A percentile compares a stretch with the other conserved stretches of the same genome.
Conservation (phyloP, 2,797 vertebrate species). For the Coregonus suidteri region DNA sequence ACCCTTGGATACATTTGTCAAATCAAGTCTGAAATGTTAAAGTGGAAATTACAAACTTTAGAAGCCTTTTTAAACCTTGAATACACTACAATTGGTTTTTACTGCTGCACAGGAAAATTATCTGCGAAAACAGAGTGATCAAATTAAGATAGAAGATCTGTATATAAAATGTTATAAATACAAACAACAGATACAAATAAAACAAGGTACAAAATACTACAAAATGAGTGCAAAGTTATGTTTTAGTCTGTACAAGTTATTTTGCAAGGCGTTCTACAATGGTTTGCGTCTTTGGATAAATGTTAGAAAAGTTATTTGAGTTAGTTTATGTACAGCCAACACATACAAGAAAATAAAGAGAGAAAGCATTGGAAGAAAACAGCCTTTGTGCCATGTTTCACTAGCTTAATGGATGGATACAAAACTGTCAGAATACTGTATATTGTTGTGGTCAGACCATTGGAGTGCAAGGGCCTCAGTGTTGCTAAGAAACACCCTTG, state of each 20-base stretch:
- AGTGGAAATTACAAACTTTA: too few relatives aligned
- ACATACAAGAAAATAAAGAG: conserved; percentile 36
- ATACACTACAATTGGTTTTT: too few relatives aligned
- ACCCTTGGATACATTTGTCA: too few relatives aligned
- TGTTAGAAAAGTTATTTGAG: conserved; percentile 46
- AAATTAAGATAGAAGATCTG: neutral
- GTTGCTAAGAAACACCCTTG: conserved; percentile 69
- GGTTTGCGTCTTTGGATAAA: conserved; percentile 43
- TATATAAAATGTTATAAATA: conserved; percentile 16
- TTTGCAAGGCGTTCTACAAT: conserved; percentile 57
- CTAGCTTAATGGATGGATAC: conserved; percentile 29
- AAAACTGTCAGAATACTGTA: conserved; percentile 18
- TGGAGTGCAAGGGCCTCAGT: conserved; percentile 42
- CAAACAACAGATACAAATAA: conserved; percentile 23
- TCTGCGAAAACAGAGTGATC: too few relatives aligned
- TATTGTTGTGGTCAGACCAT: conserved; percentile 43
- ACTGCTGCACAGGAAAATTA: too few relatives aligned
- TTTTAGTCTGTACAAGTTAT: conserved; percentile 51
- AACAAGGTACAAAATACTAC: conserved; percentile 39
- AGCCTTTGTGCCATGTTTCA: conserved; percentile 59
- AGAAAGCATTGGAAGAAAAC: conserved; percentile 53
- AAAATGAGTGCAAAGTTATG: conserved; percentile 66
- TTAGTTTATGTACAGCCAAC: conserved; percentile 46
- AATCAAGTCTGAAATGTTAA: too few relatives aligned
- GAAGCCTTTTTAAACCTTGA: too few relatives aligned